Base-by-base conservation (phyloP, 2,113 vertebrate species). In the Atrichornis clamosus region DNA sequence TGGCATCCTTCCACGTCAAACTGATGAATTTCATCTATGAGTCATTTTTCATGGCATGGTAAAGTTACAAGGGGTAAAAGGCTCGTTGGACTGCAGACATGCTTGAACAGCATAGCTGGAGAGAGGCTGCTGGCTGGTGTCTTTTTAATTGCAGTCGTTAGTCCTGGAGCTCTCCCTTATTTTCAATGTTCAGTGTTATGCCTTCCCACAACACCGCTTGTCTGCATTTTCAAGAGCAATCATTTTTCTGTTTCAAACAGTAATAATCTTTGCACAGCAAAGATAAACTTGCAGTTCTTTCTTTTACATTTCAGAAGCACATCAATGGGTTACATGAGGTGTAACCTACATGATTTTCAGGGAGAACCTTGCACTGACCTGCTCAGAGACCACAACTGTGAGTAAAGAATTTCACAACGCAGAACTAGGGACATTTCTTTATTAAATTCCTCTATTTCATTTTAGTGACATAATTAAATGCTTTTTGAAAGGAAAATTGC, bases 21-120 rank as follows among this genome's bases (percentile, higher is more conserved):
- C 12, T 84, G 85, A 84, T 86, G 33, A 86, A 86, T 85, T 95
- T 94, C 63, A 64, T 96, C 82, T 89, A 63, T 90, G 82, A 96
- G 35, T 84, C 72, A 92, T 78, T 94, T 93, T 89, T 78, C 72
- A 70, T n/a, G 41, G 64, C 81, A 67, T 58, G 11, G 41, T 72
- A 72, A 87, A 64, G n/a, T 74, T 95, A 63, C 33, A 80, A 83
- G 63, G 35, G 64, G n/a, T 79, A 96, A 83, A 95, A 50, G 59
- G 23, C 64, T 94, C 1, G 0, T 77, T 92, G 64, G 59, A 49
- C 73, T 87, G 60, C 72, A 93, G 72, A 84, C 22, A 35, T 72
- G n/a, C 81, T 95, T 24, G 1, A 77, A 52, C 19, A 93, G 59
- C 30, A 19, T 23, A 65, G 50, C 27, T 81, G 68, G 59, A 77